Conservation (phyloP, 2,888 invertebrate species). For the Leptinotarsa peninsularis region DNA sequence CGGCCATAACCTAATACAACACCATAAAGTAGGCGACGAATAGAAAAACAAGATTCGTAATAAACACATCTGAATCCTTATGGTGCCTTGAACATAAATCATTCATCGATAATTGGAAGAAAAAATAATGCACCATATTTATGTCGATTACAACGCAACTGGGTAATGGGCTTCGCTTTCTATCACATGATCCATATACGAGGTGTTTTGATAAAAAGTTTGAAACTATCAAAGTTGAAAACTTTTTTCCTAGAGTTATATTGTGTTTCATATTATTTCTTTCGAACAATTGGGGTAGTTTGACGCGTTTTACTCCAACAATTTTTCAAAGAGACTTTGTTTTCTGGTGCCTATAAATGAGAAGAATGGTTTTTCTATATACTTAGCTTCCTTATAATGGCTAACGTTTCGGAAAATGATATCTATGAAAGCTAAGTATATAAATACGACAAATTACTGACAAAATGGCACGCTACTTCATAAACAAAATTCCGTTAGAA, state of each 20-base stretch:
- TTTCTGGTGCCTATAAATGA: too few relatives aligned
- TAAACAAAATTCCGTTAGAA: too few relatives aligned
- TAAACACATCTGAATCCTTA: constrained; percentile 8
- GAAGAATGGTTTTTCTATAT: too few relatives aligned
- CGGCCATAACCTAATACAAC: constrained; percentile 2
- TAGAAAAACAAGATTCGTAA: neutral
- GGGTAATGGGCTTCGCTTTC: neutral
- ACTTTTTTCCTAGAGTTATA: neutral
- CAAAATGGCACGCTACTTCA: too few relatives aligned
- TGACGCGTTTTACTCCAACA: too few relatives aligned
- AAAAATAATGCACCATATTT: neutral
- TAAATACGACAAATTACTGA: too few relatives aligned
- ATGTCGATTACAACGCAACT: neutral
- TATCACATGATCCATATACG: neutral
- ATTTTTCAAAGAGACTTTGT: too few relatives aligned
- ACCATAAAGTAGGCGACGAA: neutral
- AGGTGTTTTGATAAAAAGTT: neutral
- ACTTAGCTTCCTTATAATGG: too few relatives aligned
- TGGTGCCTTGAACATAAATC: neutral
- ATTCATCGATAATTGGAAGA: neutral
- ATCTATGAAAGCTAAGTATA: too few relatives aligned
- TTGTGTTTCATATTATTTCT: too few relatives aligned
- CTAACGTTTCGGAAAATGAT: too few relatives aligned
- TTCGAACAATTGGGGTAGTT: too few relatives aligned
- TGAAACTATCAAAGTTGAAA: neutral